phyloP scores from a whole-genome alignment of 2,888 invertebrate species.

The Spilosoma lubricipeda region DNA sequence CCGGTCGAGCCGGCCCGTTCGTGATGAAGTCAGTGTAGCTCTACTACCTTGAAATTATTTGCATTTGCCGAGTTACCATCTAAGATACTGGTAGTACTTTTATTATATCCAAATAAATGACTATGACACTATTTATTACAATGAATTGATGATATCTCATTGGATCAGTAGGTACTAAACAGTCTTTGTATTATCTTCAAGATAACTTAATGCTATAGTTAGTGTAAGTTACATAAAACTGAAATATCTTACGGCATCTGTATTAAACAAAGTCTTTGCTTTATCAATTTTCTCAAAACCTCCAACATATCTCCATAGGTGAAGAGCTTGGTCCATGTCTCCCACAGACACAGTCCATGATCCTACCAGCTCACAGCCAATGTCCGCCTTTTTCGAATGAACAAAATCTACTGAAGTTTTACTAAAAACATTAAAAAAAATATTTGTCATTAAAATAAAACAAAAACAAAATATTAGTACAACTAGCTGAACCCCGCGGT shows the following conservation, averaged over 20 bases:
- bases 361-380: conserved; percentile 95
- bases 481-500: too few relatives aligned
- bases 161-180: not conserved
- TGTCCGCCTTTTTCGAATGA: conserved; percentile 89
- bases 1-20: too few relatives aligned
- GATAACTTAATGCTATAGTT: not conserved
- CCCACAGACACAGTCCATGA: conserved; percentile 99
- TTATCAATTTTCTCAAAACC: conserved; percentile 96
- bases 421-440: conserved; percentile 74
- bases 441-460: too few relatives aligned
- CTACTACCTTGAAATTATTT: not conserved
- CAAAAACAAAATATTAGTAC: too few relatives aligned
- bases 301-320: conserved; percentile 97
- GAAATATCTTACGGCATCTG: conserved; percentile 87
- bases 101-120: not conserved
- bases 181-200: not conserved
- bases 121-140: not conserved
- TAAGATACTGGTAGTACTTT: not conserved
- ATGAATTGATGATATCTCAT: not conserved
- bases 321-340: conserved; percentile 98
- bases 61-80: not conserved
- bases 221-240: not conserved
- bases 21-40: too few relatives aligned
- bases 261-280: conserved; percentile 89
- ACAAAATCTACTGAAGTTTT: conserved; percentile 92